Conservation (phyloP, 1,140 invertebrate genomes). For the Drosophila grimshawi region DNA sequence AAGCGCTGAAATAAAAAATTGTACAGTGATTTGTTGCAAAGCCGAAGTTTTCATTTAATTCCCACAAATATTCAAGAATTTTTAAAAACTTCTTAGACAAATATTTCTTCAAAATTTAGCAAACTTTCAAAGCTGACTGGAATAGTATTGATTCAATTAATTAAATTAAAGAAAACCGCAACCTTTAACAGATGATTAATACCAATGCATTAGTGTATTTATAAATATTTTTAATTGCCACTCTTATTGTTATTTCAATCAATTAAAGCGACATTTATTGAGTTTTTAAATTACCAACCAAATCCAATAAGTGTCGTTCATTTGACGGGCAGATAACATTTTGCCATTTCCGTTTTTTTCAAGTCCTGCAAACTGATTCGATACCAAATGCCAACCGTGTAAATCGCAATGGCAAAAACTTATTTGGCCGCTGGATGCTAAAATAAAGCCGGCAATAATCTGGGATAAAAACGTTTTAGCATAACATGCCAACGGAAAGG, state of each 20-base stretch:
- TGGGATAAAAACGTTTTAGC: conserved; percentile 6
- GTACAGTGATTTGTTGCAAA: too few relatives aligned
- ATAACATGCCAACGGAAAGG: conserved; percentile 4
- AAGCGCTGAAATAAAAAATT: too few relatives aligned
- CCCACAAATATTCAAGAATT: too few relatives aligned
- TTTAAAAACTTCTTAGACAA: too few relatives aligned
- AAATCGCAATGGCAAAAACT: conserved; percentile 51
- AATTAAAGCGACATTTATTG: background rate
- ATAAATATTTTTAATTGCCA: background rate
- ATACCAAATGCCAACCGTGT: conserved; percentile 57
- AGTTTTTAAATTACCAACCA: conserved; percentile 15
- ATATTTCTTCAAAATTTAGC: too few relatives aligned
- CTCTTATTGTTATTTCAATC: conserved; percentile 3
- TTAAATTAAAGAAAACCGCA: too few relatives aligned
- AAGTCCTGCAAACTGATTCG: conserved; percentile 63
- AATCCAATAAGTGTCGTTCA: conserved; percentile 37
- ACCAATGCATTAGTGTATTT: too few relatives aligned
- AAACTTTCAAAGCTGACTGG: too few relatives aligned
- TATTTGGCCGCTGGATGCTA: conserved; percentile 38
- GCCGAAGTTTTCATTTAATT: too few relatives aligned
- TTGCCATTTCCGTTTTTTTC: background rate
- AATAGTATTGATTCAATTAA: too few relatives aligned
- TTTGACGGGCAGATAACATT: conserved; percentile 31
- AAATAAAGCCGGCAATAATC: conserved; percentile 25
- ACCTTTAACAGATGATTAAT: too few relatives aligned